Base-by-base conservation (phyloP, 2,888 invertebrate species). In the Ischnus inquisitorius region DNA sequence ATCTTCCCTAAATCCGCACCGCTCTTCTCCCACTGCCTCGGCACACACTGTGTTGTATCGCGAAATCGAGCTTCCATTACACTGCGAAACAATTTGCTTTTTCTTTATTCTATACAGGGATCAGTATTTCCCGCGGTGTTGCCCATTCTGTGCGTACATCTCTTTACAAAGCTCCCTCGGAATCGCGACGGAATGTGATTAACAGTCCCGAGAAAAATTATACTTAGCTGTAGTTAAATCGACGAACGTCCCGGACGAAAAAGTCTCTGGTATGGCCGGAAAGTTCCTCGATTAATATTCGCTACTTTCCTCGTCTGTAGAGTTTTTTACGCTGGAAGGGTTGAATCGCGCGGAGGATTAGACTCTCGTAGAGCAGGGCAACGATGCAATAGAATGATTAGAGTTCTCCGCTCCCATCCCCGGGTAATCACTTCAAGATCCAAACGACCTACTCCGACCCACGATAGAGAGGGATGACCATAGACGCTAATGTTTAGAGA, bases 101-200 rank as follows among this genome's bases (percentile, higher is more conserved):
- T 12, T 69, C 19, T 77, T 10, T 71, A 28, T 4, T 65, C 3
- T 60, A 14, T 28, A 4, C 46, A 65, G 28, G 41, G 57, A 60
- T 77, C 65, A 77, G 76, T 82, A 82, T 82, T 57, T 82, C 65
- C 65, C 65, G 77, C 76, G 69, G 65, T 65, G 71, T 77, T 19
- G 65, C 34, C 77, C 57, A 54, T 76, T 64, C 39, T 57, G 19
- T 54, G 14, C 57, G 54, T 64, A 34, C 10, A 57, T 57, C 19
- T 62, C 62, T 46, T 74, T 46, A 25, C 60, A 46, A 60, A 72
- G 60, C 39, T 41, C 34, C 34, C 25, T 54, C 39, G 14, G 25
- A n/a, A 25, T 46, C 14, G 43, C 10, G 57, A 62, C 5, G 6
- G 28, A 28, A 4, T 8, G n/a, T 62, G 34, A 34, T 28, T 34